phyloP scores from a whole-genome alignment of 2,113 vertebrate genomes.

The Beaufortia kweichowensis region DNA sequence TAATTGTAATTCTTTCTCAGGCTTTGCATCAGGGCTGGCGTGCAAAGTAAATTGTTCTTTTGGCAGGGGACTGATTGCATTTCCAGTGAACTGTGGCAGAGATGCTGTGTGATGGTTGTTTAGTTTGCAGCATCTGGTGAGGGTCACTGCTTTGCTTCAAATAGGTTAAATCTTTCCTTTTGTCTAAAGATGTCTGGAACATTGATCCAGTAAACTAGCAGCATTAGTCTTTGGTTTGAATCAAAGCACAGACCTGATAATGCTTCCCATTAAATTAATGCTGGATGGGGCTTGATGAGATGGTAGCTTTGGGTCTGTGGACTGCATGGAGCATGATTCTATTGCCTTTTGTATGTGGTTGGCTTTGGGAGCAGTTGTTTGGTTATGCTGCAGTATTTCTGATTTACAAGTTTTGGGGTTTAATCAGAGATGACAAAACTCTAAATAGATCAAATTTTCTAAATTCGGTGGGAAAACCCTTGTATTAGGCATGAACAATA shows the following conservation, averaged over 20 bases:
- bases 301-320: not conserved
- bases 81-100: not conserved
- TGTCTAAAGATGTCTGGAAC: slow-evolving; percentile 1
- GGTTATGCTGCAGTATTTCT: not conserved
- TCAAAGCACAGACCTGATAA: slow-evolving; percentile 1
- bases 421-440: no score
- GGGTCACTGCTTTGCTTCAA: slow-evolving; percentile 15
- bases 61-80: slow-evolving; percentile 12
- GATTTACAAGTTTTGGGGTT: not conserved
- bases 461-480: no score
- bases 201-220: not conserved
- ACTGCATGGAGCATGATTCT: slow-evolving; percentile 13
- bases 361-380: not conserved
- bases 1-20: slow-evolving; percentile 1
- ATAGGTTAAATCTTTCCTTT: not conserved
- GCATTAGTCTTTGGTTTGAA: not conserved
- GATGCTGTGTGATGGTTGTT: not conserved
- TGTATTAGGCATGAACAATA: no score
- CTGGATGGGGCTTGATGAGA: not conserved
- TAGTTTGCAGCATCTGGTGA: not conserved
- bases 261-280: not conserved
- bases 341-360: not conserved
- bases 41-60: not conserved
- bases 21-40: slow-evolving; percentile 7
- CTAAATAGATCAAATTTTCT: no score